Conservation (phyloP, 2,888 invertebrate genomes). For the Empis livida region DNA sequence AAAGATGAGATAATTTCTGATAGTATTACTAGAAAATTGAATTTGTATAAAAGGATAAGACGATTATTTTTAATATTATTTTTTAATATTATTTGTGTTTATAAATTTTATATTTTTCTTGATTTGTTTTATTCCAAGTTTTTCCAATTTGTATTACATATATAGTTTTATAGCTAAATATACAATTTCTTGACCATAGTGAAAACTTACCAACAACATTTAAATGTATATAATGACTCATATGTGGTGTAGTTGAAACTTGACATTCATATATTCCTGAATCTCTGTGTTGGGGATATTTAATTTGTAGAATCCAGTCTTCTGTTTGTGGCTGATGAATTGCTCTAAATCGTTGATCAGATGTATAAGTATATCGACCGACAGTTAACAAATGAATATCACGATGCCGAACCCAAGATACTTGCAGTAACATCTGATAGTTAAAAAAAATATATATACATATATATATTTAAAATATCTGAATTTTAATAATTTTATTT, state of each 20-base stretch:
- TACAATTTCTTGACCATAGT: too few species aligned
- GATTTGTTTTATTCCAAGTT: too few species aligned
- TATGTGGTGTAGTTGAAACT: slow-evolving; percentile 80
- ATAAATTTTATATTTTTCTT: too few species aligned
- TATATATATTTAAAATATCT: too few species aligned
- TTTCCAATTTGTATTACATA: too few species aligned
- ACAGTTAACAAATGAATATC: slow-evolving; percentile 64
- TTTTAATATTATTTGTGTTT: too few species aligned
- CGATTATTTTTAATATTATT: too few species aligned
- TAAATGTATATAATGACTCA: slow-evolving; percentile 68
- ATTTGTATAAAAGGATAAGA: too few species aligned
- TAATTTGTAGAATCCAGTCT: slow-evolving; percentile 71
- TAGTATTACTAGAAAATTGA: too few species aligned
- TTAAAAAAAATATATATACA: background rate
- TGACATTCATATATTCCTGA: slow-evolving; percentile 80
- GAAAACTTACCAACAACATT: slow-evolving; percentile 75
- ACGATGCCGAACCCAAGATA: slow-evolving; percentile 65
- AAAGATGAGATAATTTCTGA: too few species aligned
- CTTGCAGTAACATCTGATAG: slow-evolving; percentile 37
- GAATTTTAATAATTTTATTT: background rate
- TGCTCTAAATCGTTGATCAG: slow-evolving; percentile 72
- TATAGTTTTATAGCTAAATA: too few species aligned
- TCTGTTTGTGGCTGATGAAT: slow-evolving; percentile 76
- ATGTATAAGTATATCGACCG: slow-evolving; percentile 66
- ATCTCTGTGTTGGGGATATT: slow-evolving; percentile 60